Base-by-base conservation (phyloP, 2,113 vertebrate genomes). In the Cyprinodon tularosa region DNA sequence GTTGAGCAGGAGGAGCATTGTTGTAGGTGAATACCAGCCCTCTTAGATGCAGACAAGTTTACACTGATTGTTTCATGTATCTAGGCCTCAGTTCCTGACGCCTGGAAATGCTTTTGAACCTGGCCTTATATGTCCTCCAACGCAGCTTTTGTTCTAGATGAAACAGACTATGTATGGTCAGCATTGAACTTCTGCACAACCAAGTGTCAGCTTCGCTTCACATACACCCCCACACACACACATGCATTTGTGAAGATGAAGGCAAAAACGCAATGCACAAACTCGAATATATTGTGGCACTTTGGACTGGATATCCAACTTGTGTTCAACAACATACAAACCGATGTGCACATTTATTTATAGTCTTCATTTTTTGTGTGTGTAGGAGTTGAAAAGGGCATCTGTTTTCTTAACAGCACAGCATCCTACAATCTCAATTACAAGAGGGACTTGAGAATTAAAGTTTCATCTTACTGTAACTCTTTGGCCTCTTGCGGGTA, bases 111-210 rank as follows among this genome's bases (percentile, higher is more conserved):
- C 91, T 90, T 95, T 94, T 94, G 92, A 94, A 95, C 91, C 87
- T 79, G 78, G 88, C 83, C 92, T 92, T 91, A 91, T 90, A 88
- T 93, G 90, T 90, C 82, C 83, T 92, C 87, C 88, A 84, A 88
- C 86, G 53, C 84, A 82, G 90, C 93, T 94, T 94, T 94, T 95
- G 94, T 95, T 94, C 84, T 93, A 94, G 91, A 94, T 95, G 84
- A 95, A 95, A 95, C 93, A 93, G 93, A 95, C 93, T 94, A 93
- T 94, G 90, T 91, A 94, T 94, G 92, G 90, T 92, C 91, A 89
- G 89, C 77, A 42, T 83, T 72, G 84, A 82, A 85, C 84, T 81
- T 60, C 81, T 91, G 88, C 89, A 83, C 85, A 68, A 82, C 82
- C 74, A 78, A 80, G 88, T 85, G 91, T 90, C 87, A 87, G 83